Evolutionary conservation across 1,140 invertebrate species (phyloP).

Genomic region (Whitmania pigra): DNA sequence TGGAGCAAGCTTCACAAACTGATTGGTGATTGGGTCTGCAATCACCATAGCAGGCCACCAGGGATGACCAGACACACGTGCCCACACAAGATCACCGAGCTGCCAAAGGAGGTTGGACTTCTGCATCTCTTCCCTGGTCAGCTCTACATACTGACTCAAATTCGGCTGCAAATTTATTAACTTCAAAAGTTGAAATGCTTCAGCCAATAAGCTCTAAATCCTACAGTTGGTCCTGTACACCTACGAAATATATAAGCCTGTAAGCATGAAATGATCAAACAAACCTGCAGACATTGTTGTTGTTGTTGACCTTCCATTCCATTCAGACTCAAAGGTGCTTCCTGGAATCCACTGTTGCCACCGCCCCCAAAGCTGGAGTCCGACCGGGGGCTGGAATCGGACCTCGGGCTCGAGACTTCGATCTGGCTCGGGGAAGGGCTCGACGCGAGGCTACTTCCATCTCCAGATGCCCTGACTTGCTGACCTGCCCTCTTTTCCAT

Average conservation of each 20-base stretch:
- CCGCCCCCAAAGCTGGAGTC: background rate
- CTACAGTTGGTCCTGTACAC: too few species aligned
- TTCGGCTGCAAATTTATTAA: background rate
- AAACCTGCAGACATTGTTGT: too few species aligned
- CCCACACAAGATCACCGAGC: constrained; percentile 61
- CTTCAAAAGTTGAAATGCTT: background rate
- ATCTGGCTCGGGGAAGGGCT: background rate
- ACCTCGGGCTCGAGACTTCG: constrained; percentile 13
- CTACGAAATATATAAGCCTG: too few species aligned
- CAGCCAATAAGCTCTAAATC: too few species aligned
- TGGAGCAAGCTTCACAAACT: constrained; percentile 44
- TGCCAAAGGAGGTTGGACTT: constrained; percentile 25
- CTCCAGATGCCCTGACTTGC: background rate
- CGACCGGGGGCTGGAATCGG: background rate
- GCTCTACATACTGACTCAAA: background rate
- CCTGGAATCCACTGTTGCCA: background rate
- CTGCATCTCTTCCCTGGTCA: background rate
- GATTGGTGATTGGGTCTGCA: constrained; percentile 49
- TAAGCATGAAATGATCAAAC: too few species aligned
- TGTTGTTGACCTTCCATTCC: constrained; percentile 1
- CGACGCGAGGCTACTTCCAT: background rate
- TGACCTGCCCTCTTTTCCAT: constrained; percentile 21
- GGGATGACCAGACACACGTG: constrained; percentile 56
- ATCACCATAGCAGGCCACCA: constrained; percentile 67
- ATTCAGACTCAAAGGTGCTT: background rate